Base-by-base conservation (phyloP, 2,888 invertebrate species). In the Lycophotia porphyrea region DNA sequence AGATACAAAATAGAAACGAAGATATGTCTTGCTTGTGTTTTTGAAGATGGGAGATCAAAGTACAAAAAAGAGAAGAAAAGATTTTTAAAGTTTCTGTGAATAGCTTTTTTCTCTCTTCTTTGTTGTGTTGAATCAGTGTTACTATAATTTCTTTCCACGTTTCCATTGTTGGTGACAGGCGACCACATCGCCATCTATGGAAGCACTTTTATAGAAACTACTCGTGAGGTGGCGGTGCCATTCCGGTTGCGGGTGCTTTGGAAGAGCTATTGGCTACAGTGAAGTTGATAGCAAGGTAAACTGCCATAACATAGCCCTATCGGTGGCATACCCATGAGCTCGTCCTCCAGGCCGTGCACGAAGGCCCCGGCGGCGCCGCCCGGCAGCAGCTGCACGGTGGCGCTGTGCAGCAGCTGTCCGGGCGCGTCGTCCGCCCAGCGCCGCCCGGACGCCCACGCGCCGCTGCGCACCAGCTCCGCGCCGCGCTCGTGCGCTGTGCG, bases 351-450 rank as follows among this genome's bases (percentile, higher is more conserved):
- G 0, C 99, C 99, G 93, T 99, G 99, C 82, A 99, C 99, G 94
- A 99, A 98, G 69, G 99, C 99, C 0, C 99, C 99, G 94, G 99
- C 99, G 0, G 99, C 99, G 0, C 99, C 99, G 86, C 98, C 98
- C 36, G 98, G 98, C 95, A 99, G 98, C 86, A 99, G 96, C 75
- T 98, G 98, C 93, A 98, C 95, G 61, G 93, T 90, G 84, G 92
- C 91, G 71, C 98, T 97, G 94, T 98, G 98, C 90, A 99, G 98
- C 90, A 99, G 98, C 47, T 98, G 98, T 97, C 99, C 99, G 86
- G 98, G 98, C 93, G 98, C 98, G 76, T 99, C 99, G 85, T 98
- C 98, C 0, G 99, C 98, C 96, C 96, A 96, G 82, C 96, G 95
- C 80, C 96, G 93, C 0, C 96, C 96, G 81, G 95, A 95, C 71